These are phyloP conservation scores for Orthosia incerta DNA, from an alignment of 2,888 invertebrate species.

Conservation along the genomic window DNA sequence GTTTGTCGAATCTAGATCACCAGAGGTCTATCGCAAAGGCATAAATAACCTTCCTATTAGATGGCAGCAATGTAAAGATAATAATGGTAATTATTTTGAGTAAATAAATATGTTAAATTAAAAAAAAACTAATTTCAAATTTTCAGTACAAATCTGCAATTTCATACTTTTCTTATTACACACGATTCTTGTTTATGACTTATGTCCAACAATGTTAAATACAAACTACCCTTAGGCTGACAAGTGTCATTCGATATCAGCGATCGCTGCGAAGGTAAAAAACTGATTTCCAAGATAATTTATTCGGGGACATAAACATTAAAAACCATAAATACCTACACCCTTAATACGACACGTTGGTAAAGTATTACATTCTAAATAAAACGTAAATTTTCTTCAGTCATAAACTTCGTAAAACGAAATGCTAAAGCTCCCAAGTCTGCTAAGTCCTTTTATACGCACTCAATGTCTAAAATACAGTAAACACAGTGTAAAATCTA, in stretches of 20 bases:
- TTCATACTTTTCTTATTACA: too few species aligned
- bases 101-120: too few species aligned
- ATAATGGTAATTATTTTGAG: too few species aligned
- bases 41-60: too few species aligned
- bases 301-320: not conserved
- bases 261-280: not conserved
- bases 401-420: constrained; percentile 35
- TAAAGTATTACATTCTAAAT: constrained; percentile 17
- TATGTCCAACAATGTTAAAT: not conserved
- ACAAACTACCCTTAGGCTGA: too few species aligned
- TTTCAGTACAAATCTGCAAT: too few species aligned
- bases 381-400: constrained; percentile 2
- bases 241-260: too few species aligned
- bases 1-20: too few species aligned
- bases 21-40: too few species aligned
- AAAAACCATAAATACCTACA: too few species aligned
- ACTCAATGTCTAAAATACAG: constrained; percentile 54
- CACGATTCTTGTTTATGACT: not conserved
- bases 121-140: too few species aligned
- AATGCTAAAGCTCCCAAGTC: constrained; percentile 27
- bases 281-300: not conserved
- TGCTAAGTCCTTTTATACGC: constrained; percentile 52
- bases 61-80: too few species aligned
- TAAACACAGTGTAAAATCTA: constrained; percentile 57
- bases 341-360: constrained; percentile 9